phyloP scores from a whole-genome alignment of 1,140 invertebrate species.

The Drosophila mojavensis region DNA sequence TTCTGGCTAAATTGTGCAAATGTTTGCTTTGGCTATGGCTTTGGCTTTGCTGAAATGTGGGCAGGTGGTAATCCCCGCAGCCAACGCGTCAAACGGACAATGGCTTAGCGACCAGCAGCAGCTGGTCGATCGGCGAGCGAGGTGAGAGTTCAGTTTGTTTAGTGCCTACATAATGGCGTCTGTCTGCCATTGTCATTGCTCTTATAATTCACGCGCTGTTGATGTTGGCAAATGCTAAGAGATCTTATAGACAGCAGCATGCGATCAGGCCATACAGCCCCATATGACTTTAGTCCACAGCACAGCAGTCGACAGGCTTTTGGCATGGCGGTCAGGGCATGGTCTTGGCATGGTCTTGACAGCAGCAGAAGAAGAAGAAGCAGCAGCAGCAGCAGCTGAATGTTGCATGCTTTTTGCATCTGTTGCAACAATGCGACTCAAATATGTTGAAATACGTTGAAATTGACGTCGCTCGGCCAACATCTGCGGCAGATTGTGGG shows the following conservation, averaged over 20 bases:
- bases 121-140: slow-evolving; percentile 15
- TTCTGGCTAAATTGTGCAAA: slow-evolving; percentile 50
- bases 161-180: slow-evolving; percentile 55
- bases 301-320: background rate
- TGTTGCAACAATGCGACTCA: slow-evolving; percentile 41
- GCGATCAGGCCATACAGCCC: background rate
- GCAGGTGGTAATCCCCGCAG: slow-evolving; percentile 42
- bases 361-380: background rate
- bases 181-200: slow-evolving; percentile 23
- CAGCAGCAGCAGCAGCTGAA: too few relatives aligned
- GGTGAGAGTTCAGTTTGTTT: slow-evolving; percentile 77
- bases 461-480: slow-evolving; percentile 51
- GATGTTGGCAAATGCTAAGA: slow-evolving; percentile 19
- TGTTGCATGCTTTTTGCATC: slow-evolving; percentile 39
- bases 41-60: slow-evolving; percentile 8
- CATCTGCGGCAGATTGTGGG: slow-evolving; percentile 55
- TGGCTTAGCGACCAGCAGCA: slow-evolving; percentile 10
- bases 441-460: slow-evolving; percentile 43
- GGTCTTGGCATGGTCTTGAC: background rate
- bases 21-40: slow-evolving; percentile 29
- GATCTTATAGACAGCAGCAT: background rate
- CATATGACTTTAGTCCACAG: background rate
- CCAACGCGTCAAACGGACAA: slow-evolving; percentile 8
- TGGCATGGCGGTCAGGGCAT: background rate
- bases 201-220: slow-evolving; percentile 13